Percentiles rank a stretch among this genome's conserved stretches.
These are phyloP conservation scores for Ptychobarbus kaznakovi DNA, from an alignment of 2,797 vertebrate species.

Conservation along the genomic window DNA sequence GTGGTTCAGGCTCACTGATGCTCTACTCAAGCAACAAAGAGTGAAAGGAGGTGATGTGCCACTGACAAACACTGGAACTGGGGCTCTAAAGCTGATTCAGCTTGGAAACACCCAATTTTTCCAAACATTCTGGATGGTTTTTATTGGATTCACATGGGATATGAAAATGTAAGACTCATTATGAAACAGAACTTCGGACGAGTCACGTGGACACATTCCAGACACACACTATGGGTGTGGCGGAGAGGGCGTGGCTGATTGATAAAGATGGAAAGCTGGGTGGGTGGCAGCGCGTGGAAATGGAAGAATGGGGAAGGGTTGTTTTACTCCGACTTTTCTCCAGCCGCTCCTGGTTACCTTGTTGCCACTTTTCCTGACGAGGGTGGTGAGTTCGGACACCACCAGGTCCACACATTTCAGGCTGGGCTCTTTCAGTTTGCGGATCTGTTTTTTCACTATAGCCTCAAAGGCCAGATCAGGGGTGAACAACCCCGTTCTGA, in stretches of 20 bases:
- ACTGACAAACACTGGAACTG: neutral
- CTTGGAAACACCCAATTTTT: conserved; percentile 48
- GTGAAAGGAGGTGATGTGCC: neutral
- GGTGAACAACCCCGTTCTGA: conserved; percentile 93
- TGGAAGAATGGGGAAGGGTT: conserved; percentile 28
- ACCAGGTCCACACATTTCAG: conserved; percentile 93
- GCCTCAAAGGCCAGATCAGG: conserved; percentile 92
- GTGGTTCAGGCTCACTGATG: conserved; percentile 7
- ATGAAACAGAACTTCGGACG: neutral
- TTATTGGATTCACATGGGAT: conserved; percentile 27
- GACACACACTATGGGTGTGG: conserved; percentile 44
- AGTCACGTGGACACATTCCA: conserved; percentile 40
- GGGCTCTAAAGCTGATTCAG: neutral
- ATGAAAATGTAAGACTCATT: conserved; percentile 12
- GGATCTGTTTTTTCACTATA: conserved; percentile 94
- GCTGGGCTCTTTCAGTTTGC: conserved; percentile 92
- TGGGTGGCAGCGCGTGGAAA: conserved; percentile 22
- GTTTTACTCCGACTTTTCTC: conserved; percentile 49
- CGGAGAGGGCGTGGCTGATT: conserved; percentile 46
- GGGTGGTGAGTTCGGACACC: conserved; percentile 87
- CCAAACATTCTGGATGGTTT: conserved; percentile 31
- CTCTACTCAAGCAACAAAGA: conserved; percentile 36
- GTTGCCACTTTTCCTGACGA: conserved; percentile 89
- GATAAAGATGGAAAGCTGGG: conserved; percentile 54
- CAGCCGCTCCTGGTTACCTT: conserved; percentile 81